A percentile compares a stretch with the other conserved stretches of the same genome.
These are phyloP conservation scores for Podarcis raffonei DNA, from an alignment of 2,113 vertebrate genomes.

Conservation along the genomic window DNA sequence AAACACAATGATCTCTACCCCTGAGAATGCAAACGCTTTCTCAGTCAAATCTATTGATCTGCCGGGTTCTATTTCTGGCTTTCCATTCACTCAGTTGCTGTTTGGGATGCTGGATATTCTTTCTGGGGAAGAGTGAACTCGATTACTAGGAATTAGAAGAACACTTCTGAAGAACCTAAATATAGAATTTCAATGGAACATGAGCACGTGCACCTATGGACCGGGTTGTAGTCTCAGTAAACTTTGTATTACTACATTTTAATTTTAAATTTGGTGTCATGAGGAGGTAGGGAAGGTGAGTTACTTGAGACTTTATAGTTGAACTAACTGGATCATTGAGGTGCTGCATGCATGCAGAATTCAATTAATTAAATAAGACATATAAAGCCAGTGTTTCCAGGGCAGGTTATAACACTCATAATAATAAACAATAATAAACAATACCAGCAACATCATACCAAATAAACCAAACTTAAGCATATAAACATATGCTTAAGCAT, in stretches of 20 bases:
- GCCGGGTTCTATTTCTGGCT: slow-evolving; percentile 88
- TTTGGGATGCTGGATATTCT: slow-evolving; percentile 64
- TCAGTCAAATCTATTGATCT: slow-evolving; percentile 90
- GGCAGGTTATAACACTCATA: too few relatives aligned
- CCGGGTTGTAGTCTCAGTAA: neutral
- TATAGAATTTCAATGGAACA: slow-evolving; percentile 49
- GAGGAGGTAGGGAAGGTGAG: neutral
- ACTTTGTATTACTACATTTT: neutral
- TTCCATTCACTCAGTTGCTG: slow-evolving; percentile 75
- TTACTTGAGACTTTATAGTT: slow-evolving; percentile 6
- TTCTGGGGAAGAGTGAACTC: slow-evolving; percentile 73
- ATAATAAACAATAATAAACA: too few relatives aligned
- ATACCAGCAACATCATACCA: too few relatives aligned
- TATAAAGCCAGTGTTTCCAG: too few relatives aligned
- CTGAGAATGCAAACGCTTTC: slow-evolving; percentile 86
- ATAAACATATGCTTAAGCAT: too few relatives aligned
- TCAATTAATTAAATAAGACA: neutral
- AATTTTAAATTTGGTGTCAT: neutral
- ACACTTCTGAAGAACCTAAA: slow-evolving; percentile 65
- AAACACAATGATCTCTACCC: slow-evolving; percentile 88
- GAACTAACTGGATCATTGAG: neutral
- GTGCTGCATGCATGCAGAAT: neutral
- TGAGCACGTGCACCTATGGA: neutral
- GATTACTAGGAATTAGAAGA: slow-evolving; percentile 58
- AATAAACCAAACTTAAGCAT: too few relatives aligned